phyloP scores from a whole-genome alignment of 1,140 invertebrate genomes.

The Mylabris phalerata region DNA sequence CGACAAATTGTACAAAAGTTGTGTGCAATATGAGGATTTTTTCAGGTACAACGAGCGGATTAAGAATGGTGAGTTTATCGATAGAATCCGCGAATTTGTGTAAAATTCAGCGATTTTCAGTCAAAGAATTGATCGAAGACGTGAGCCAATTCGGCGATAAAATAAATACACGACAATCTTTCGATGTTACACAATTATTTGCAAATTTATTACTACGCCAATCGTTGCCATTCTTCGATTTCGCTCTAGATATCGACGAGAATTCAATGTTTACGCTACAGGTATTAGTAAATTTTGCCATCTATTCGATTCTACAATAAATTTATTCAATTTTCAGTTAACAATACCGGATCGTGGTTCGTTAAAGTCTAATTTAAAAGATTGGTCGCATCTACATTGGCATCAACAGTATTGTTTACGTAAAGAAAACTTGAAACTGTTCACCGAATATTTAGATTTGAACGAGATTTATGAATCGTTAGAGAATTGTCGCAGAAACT shows the following conservation, averaged over 20 bases:
- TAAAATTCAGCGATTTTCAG: slow-evolving; percentile 3
- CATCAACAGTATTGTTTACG: slow-evolving; percentile 12
- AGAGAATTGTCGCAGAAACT: slow-evolving; percentile 12
- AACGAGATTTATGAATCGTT: slow-evolving; percentile 7
- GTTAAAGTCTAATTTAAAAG: background rate
- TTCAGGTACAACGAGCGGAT: slow-evolving; percentile 12
- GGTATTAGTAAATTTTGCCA: background rate
- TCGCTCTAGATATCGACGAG: slow-evolving; percentile 16
- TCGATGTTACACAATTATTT: slow-evolving; percentile 17
- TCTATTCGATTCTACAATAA: too few species aligned
- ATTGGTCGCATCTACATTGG: slow-evolving; percentile 11
- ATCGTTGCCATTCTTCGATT: slow-evolving; percentile 21
- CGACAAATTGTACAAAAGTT: slow-evolving; percentile 15
- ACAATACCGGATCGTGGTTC: slow-evolving; percentile 8
- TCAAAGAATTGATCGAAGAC: slow-evolving; percentile 7
- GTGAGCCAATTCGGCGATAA: slow-evolving; percentile 1
- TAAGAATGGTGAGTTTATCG: slow-evolving; percentile 2
- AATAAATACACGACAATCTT: background rate
- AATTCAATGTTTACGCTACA: slow-evolving; percentile 15
- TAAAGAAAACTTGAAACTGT: background rate
- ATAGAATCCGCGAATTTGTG: background rate
- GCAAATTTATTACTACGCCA: slow-evolving; percentile 13
- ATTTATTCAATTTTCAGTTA: slow-evolving; percentile 8
- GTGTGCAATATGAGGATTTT: slow-evolving; percentile 13
- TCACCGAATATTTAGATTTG: slow-evolving; percentile 3